A percentile compares a stretch with the other conserved stretches of the same genome.
Conservation (phyloP, 1,140 invertebrate species). For the Alviniconcha marisindica region DNA sequence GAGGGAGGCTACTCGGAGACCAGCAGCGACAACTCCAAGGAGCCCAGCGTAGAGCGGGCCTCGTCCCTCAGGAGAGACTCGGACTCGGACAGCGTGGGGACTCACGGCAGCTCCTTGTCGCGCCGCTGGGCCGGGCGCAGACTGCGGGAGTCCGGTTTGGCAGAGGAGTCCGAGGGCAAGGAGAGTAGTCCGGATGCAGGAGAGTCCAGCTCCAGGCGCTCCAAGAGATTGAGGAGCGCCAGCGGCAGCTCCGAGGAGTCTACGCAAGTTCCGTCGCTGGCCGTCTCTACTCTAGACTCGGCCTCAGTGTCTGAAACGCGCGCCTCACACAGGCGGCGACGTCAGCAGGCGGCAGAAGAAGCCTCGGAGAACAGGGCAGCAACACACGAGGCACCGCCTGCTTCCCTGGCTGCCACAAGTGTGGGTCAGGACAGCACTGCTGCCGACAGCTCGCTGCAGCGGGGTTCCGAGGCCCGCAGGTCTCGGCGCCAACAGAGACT, state of each 20-base stretch:
- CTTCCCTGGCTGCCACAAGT: too few relatives aligned
- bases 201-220: not conserved
- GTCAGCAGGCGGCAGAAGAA: not conserved
- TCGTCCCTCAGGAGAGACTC: conserved; percentile 24
- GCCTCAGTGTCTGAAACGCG: not conserved
- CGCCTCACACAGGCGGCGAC: not conserved
- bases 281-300: not conserved
- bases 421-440: not conserved
- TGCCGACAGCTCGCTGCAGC: not conserved
- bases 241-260: conserved; percentile 25
- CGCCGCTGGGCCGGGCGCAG: not conserved
- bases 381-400: too few relatives aligned
- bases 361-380: not conserved
- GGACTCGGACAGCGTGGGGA: not conserved
- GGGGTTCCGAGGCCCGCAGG: conserved; percentile 12
- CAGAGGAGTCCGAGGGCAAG: not conserved
- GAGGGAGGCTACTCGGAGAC: conserved; percentile 15
- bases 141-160: not conserved
- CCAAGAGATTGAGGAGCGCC: not conserved
- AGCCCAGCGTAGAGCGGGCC: conserved; percentile 20
- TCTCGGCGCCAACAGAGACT: conserved; percentile 11
- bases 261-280: not conserved
- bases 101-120: not conserved
- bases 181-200: not conserved
- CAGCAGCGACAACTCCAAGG: conserved; percentile 30